phyloP scores from a whole-genome alignment of 2,888 invertebrate species.

The Microctonus aethiopoides region DNA sequence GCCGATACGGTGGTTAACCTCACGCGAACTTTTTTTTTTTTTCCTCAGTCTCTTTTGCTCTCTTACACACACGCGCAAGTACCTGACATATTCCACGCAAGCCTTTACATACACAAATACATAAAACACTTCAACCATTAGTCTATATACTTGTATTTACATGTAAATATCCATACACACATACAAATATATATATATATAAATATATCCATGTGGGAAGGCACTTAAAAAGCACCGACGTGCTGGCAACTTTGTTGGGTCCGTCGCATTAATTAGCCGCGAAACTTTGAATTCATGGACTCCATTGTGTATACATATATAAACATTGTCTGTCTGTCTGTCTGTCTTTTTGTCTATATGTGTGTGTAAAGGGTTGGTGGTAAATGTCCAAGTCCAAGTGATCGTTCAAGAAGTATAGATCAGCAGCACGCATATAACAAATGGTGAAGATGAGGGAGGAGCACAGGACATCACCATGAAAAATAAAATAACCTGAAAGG shows the following conservation, averaged over 20 bases:
- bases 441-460: conserved; percentile 25
- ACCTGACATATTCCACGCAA: not conserved
- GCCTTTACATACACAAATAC: not conserved
- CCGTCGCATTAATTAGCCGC: conserved; percentile 58
- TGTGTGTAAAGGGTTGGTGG: conserved; percentile 15
- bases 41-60: not conserved
- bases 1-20: conserved; percentile 38
- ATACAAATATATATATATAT: not conserved
- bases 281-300: conserved; percentile 38
- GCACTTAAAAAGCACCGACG: conserved; percentile 36
- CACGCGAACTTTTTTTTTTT: conserved; percentile 28
- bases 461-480: conserved; percentile 14
- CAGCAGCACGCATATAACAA: not conserved
- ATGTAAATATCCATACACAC: not conserved
- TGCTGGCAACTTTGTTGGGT: conserved; percentile 50
- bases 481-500: conserved; percentile 23
- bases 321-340: too few relatives aligned
- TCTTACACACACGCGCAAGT: not conserved
- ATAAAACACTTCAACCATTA: too few relatives aligned
- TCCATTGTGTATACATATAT: conserved; percentile 36
- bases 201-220: conserved; percentile 5
- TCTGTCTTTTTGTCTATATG: too few relatives aligned
- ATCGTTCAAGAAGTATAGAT: not conserved
- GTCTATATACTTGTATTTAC: too few relatives aligned
- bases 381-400: conserved; percentile 21